These are phyloP conservation scores for Papilio xuthus DNA, from an alignment of 1,140 invertebrate genomes.

Conservation along the genomic window DNA sequence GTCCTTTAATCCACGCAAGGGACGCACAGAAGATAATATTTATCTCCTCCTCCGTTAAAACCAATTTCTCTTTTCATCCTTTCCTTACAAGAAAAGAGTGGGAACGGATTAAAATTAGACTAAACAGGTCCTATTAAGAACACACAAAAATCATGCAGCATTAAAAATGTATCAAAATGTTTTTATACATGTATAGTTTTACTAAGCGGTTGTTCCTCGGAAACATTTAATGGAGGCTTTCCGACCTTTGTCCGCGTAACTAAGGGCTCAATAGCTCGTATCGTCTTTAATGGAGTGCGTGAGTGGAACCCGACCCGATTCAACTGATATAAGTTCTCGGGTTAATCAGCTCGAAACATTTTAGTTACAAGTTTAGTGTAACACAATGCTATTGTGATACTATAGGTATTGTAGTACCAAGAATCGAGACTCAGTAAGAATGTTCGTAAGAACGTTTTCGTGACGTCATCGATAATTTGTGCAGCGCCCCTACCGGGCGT, in stretches of 20 bases:
- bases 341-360: slow-evolving; percentile 1
- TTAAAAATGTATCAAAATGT: not conserved
- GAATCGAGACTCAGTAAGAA: too few relatives aligned
- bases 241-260: slow-evolving; percentile 20
- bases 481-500: too few relatives aligned
- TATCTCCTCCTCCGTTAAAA: too few relatives aligned
- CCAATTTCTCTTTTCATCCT: too few relatives aligned
- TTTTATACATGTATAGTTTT: slow-evolving; percentile 8
- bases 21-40: too few relatives aligned
- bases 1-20: too few relatives aligned
- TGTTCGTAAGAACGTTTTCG: too few relatives aligned
- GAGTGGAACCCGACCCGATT: not conserved
- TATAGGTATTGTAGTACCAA: not conserved
- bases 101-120: too few relatives aligned
- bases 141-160: not conserved
- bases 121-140: too few relatives aligned
- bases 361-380: not conserved
- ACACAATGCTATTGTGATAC: not conserved
- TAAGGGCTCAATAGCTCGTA: slow-evolving; percentile 17
- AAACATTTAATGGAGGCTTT: slow-evolving; percentile 25
- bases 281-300: slow-evolving; percentile 15
- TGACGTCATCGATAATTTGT: too few relatives aligned
- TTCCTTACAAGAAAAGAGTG: too few relatives aligned
- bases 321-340: not conserved
- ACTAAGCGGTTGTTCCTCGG: not conserved